These are phyloP conservation scores for Chondrosia reniformis DNA, from an alignment of 37 sponge, comb jelly and placozoan genomes.

Conservation along the genomic window DNA sequence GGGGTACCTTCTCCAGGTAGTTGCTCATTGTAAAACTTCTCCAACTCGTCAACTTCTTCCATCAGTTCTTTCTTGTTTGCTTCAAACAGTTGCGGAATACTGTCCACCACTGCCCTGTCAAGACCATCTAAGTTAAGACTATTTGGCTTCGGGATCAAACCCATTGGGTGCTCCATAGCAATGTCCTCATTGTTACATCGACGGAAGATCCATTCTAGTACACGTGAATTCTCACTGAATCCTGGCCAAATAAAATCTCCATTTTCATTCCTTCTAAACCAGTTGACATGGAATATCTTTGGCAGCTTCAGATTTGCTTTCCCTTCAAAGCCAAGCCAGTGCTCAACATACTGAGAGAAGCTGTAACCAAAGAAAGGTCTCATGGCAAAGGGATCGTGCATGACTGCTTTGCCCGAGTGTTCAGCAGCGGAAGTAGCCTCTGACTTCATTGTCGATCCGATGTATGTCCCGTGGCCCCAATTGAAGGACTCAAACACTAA, in stretches of 20 bases:
- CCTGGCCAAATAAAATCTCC: slow-evolving; percentile 97
- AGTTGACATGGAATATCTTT: slow-evolving; percentile 98
- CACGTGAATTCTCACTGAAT: slow-evolving; percentile 96
- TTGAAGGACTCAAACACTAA: slow-evolving; percentile 86
- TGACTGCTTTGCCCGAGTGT: slow-evolving; percentile 45
- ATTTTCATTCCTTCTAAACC: slow-evolving; percentile 87
- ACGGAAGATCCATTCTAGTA: slow-evolving; percentile 93
- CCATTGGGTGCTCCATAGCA: slow-evolving; percentile 75
- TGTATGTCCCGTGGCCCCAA: slow-evolving; percentile 94
- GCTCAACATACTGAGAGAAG: slow-evolving; percentile 86
- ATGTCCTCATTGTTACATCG: slow-evolving; percentile 81
- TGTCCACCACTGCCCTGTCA: slow-evolving; percentile 10
- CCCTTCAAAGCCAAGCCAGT: slow-evolving; percentile 87
- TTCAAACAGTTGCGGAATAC: slow-evolving; percentile 59
- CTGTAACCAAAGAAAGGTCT: slow-evolving; percentile 99
- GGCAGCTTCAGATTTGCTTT: slow-evolving; percentile 65
- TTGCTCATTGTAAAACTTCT: slow-evolving; percentile 76
- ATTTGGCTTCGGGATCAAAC: slow-evolving; percentile 64
- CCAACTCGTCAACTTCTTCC: slow-evolving; percentile 54
- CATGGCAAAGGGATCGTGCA: slow-evolving; percentile 99
- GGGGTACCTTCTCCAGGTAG: slow-evolving; percentile 77
- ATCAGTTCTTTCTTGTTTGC: slow-evolving; percentile 61
- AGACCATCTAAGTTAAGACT: slow-evolving; percentile 70
- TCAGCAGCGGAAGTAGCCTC: slow-evolving; percentile 92
- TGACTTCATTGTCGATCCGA: slow-evolving; percentile 92